Base-by-base conservation (phyloP, 1,140 invertebrate species). In the Pseudobourletiella spinata region DNA sequence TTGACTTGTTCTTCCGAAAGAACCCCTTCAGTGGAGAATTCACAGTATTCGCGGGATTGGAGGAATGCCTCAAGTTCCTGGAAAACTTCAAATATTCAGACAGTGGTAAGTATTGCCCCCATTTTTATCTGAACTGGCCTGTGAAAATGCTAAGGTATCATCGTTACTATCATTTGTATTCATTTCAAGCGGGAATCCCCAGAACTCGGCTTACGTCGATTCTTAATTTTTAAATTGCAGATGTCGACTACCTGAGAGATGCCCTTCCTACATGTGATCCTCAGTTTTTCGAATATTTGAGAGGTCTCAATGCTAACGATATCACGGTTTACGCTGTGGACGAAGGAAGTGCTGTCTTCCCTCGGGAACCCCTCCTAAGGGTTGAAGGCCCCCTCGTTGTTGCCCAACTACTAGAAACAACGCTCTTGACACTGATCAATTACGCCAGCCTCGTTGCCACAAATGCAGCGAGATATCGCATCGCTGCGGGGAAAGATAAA, bases 21-120 rank as follows among this genome's bases (percentile, higher is more conserved):
- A 99, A 98, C 83, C 96, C 96, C 57, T 98, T 98, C 74, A 84
- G 91, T 71, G 95, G 95, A 50, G 96, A 99, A 80, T 99, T 97
- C 72, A 98, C 95, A 0, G 91, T 99, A 70, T 99, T 99, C 80
- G 94, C 94, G 71, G 96, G 96, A 0, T 79, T 99, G 0, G 94
- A 97, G 74, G 95, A 99, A 76, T 95, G 92, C 74, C 78, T 99
- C 14, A 94, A 93, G 73, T 98, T 97, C 79, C 77, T 99, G 66
- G 82, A 95, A 72, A 95, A 92, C 72, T 99, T 99, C 79, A 82
- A 84, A 71, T 99, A 95, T 75, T 91, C 93, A 2, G 82, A 88
- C 46, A 92, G 90, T 80, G 95, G 94, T 95, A 78, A 79, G 80
- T 35, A 42, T 39, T 3, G 20, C 18, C 11, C 6, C 14, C 14